Evolutionary conservation across 2,888 invertebrate species (phyloP).

Genomic region (Protophormia terraenovae): DNA sequence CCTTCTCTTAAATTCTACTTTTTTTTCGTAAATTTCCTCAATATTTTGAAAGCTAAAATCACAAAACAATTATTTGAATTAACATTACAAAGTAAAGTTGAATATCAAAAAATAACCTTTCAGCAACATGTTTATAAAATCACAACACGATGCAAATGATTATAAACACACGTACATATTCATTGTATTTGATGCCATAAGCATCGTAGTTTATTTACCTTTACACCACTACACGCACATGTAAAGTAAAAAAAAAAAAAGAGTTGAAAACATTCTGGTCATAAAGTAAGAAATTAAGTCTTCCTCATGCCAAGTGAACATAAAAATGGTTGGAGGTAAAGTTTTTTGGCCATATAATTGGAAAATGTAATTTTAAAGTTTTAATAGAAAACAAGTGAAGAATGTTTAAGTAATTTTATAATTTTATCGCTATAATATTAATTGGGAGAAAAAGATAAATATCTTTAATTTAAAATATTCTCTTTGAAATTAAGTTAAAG

Average conservation of each 20-base stretch:
- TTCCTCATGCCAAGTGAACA: background rate
- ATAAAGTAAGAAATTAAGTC: background rate
- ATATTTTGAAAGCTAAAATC: conserved; percentile 6
- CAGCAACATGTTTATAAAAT: conserved; percentile 17
- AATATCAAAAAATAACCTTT: conserved; percentile 31
- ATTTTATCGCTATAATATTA: background rate
- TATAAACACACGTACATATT: conserved; percentile 6
- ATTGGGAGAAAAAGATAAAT: too few relatives aligned
- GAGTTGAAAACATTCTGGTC: background rate
- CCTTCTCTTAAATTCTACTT: background rate
- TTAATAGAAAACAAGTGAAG: background rate
- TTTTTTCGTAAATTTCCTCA: background rate
- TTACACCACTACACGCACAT: background rate
- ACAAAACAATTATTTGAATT: conserved; percentile 42
- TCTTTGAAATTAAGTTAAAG: too few relatives aligned
- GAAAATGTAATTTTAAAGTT: conserved; percentile 7
- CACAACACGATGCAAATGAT: conserved; percentile 27
- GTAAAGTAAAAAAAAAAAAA: background rate
- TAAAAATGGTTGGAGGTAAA: background rate
- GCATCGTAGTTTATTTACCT: background rate
- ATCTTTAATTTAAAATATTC: too few relatives aligned
- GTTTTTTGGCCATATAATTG: background rate
- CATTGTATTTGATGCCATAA: background rate
- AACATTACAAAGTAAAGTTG: conserved; percentile 31
- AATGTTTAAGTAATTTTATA: background rate